Evolutionary conservation across 2,888 invertebrate species (phyloP).

Genomic region (Tetramorium bicarinatum): DNA sequence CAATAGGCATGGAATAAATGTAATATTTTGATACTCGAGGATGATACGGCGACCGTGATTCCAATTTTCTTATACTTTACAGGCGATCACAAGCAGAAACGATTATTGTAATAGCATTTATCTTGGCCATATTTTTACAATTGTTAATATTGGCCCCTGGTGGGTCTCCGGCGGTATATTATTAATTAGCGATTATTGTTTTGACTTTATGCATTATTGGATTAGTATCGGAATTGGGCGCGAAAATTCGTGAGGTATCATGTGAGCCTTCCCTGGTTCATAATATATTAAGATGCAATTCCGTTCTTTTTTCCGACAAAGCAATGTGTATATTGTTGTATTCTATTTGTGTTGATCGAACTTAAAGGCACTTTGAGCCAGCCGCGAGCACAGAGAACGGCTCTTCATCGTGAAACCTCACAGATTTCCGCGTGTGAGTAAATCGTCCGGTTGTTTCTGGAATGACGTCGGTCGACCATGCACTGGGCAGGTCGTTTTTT

Average conservation of each 20-base stretch:
- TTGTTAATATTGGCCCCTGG: conserved; percentile 70
- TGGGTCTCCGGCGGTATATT: conserved; percentile 64
- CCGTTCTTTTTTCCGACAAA: conserved; percentile 1
- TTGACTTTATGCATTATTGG: conserved; percentile 62
- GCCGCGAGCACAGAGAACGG: not conserved
- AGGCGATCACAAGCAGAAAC: conserved; percentile 34
- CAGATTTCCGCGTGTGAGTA: conserved; percentile 27
- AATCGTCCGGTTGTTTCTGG: conserved; percentile 42
- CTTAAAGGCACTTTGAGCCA: not conserved
- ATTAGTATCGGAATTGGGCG: conserved; percentile 14
- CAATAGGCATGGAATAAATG: conserved; percentile 5
- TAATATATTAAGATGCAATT: not conserved
- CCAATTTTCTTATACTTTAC: conserved; percentile 51
- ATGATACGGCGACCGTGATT: conserved; percentile 2
- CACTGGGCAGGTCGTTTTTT: conserved; percentile 44
- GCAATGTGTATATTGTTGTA: not conserved
- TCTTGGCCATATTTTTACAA: conserved; percentile 57
- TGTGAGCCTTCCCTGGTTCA: not conserved
- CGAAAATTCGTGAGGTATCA: conserved; percentile 11
- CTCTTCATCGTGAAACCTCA: not conserved
- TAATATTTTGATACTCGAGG: conserved; percentile 6
- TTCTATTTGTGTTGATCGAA: not conserved
- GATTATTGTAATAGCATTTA: conserved; percentile 61
- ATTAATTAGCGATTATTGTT: conserved; percentile 68
- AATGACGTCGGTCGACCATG: conserved; percentile 39